Percentiles rank a stretch among this genome's conserved stretches.
These are phyloP conservation scores for Globodera rostochiensis DNA, from an alignment of 1,140 invertebrate genomes.

Conservation along the genomic window DNA sequence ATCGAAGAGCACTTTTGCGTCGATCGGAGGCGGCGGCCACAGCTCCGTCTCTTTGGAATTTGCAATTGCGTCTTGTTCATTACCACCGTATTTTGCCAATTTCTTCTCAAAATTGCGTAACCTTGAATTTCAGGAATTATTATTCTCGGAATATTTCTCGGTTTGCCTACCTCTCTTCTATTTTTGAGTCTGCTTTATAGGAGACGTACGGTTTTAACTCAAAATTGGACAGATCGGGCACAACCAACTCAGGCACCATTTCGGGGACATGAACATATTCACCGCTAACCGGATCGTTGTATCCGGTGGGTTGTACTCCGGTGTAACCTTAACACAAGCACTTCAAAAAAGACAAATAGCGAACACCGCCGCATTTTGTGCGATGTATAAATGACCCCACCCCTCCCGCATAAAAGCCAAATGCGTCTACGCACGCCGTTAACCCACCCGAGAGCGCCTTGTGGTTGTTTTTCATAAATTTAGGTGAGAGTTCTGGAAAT, in stretches of 20 bases:
- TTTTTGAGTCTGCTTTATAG: conserved; percentile 72
- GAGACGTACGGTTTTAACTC: conserved; percentile 89
- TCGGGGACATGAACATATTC: conserved; percentile 77
- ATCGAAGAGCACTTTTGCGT: conserved; percentile 59
- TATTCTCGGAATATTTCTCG: not conserved
- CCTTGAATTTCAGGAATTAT: not conserved
- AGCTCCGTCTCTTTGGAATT: conserved; percentile 35
- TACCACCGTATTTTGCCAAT: conserved; percentile 10
- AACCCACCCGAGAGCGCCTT: conserved; percentile 37
- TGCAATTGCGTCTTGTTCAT: not conserved
- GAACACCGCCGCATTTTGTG: too few relatives aligned
- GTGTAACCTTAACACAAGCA: conserved; percentile 54
- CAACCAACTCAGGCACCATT: conserved; percentile 87
- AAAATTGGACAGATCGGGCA: conserved; percentile 80
- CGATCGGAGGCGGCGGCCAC: conserved; percentile 60
- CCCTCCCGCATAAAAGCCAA: not conserved
- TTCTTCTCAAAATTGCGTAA: conserved; percentile 5
- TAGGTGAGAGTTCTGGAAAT: conserved; percentile 59
- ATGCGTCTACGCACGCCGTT: not conserved
- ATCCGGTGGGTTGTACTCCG: conserved; percentile 56
- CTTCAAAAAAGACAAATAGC: not conserved
- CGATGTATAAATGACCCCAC: not conserved
- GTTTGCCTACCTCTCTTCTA: conserved; percentile 53
- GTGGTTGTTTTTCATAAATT: conserved; percentile 51
- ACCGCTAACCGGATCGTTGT: conserved; percentile 61